Base-by-base conservation (phyloP, 2,888 invertebrate species). In the Drosophila prolongata region DNA sequence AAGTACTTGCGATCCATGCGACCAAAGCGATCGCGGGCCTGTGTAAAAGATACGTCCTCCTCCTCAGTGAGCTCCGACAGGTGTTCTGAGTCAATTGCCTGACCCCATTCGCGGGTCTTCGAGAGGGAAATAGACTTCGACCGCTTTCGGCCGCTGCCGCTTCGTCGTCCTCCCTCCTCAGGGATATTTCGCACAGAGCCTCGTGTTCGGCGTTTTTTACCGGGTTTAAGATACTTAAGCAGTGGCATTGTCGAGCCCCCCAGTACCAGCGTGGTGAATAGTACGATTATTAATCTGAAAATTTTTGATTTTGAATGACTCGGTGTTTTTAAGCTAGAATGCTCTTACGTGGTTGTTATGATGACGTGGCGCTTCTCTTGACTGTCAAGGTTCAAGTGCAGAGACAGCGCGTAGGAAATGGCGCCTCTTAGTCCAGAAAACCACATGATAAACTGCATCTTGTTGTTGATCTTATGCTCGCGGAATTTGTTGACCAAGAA, bases 391-490 rank as follows among this genome's bases (percentile, higher is more conserved):
- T 98, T 97, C 89, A 99, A 94, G 93, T 99, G 99, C 58, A 99
- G 94, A 0, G 98, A 98, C 19, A 99, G 93, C 1, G 99, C 99
- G 93, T 99, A 99, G 0, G 99, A 99, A 91, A 99, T 98, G 9
- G 99, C 99, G 40, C 99, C 99, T 62, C 99, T 94, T 74, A 99
- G 93, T 49, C 99, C 97, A 91, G 98, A 98, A 92, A 99, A 99
- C 99, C 99, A 99, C 99, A 99, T 99, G 69, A 99, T 98, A 90
- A 99, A 98, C 95, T 98, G 98, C 98, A 98, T 99, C 93, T 98
- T 98, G 91, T 96, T 96, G 1, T 98, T 99, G 66, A 99, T 99
- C 93, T 98, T 98, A 93, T 99, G 99, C 90, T 98, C 98, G 14
- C 99, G 95, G 92, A 99, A 99, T 92, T 96, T 96, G 92, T 99